Evolutionary conservation across 2,113 vertebrate species (phyloP).

Genomic region (Pandion haliaetus): DNA sequence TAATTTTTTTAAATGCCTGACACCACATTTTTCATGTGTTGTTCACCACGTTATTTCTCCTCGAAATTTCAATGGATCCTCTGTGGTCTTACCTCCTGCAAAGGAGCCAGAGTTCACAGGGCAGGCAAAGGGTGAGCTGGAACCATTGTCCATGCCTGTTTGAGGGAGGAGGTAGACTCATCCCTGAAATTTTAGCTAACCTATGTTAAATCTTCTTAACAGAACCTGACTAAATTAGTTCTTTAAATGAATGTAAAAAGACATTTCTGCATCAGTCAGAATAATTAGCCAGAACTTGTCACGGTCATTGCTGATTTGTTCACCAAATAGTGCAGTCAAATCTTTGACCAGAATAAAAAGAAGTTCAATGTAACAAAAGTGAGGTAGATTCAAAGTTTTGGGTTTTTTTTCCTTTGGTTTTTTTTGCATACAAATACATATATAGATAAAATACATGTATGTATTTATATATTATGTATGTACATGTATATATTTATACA

Average conservation of each 20-base stretch:
- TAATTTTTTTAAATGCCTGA: not conserved
- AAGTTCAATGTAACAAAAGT: not conserved
- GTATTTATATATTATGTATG: no score
- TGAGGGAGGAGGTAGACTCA: not conserved
- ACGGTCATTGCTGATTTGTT: not conserved
- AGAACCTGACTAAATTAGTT: not conserved
- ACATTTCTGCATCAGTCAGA: not conserved
- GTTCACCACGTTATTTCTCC: not conserved
- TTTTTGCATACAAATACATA: not conserved
- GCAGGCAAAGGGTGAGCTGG: not conserved
- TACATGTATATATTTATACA: not conserved
- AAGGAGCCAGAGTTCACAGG: not conserved
- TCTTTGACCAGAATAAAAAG: not conserved
- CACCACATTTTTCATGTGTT: rapidly evolving
- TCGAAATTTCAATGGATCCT: not conserved
- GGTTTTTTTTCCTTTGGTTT: not conserved
- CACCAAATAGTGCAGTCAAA: not conserved
- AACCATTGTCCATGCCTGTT: not conserved
- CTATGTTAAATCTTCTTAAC: not conserved
- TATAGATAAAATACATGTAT: not conserved
- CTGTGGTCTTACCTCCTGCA: not conserved
- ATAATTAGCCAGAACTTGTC: not conserved
- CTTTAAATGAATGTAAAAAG: not conserved
- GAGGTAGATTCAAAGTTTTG: not conserved
- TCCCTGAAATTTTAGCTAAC: not conserved